These are phyloP conservation scores for Lepidocyrtoides sp. DNA, from an alignment of 2,888 invertebrate genomes.

Conservation along the genomic window DNA sequence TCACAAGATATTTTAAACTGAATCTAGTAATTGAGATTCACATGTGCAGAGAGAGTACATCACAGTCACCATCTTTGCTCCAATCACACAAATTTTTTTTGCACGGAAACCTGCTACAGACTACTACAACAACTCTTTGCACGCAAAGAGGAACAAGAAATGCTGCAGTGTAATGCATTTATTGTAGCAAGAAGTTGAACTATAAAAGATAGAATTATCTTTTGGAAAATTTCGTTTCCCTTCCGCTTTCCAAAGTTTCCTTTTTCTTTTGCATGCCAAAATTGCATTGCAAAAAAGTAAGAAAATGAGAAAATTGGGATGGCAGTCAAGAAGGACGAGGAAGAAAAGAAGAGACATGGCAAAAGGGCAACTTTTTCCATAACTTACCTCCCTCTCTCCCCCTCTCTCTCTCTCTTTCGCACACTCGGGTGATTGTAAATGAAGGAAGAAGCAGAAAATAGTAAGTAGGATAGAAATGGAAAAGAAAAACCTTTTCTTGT, in stretches of 20 bases:
- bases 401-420: neutral
- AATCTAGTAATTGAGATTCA: constrained; percentile 46
- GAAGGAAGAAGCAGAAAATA: no score
- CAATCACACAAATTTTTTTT: constrained; percentile 15
- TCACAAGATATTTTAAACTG: neutral
- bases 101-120: no score
- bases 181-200: neutral
- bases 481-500: neutral
- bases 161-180: neutral
- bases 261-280: constrained; percentile 6
- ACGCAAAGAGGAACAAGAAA: neutral
- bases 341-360: constrained; percentile 2
- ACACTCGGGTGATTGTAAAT: constrained; percentile 61
- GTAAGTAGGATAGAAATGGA: neutral
- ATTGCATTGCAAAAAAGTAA: constrained; percentile 24
- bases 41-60: constrained; percentile 26
- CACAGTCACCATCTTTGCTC: constrained; percentile 16
- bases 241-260: neutral
- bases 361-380: constrained; percentile 74
- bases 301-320: constrained; percentile 21
- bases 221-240: neutral
- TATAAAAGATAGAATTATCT: constrained; percentile 2
- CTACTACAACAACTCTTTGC: no score
- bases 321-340: neutral
- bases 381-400: constrained; percentile 48